These are phyloP conservation scores for Nasonia vitripennis DNA, from an alignment of 1,140 invertebrate species.

Conservation along the genomic window DNA sequence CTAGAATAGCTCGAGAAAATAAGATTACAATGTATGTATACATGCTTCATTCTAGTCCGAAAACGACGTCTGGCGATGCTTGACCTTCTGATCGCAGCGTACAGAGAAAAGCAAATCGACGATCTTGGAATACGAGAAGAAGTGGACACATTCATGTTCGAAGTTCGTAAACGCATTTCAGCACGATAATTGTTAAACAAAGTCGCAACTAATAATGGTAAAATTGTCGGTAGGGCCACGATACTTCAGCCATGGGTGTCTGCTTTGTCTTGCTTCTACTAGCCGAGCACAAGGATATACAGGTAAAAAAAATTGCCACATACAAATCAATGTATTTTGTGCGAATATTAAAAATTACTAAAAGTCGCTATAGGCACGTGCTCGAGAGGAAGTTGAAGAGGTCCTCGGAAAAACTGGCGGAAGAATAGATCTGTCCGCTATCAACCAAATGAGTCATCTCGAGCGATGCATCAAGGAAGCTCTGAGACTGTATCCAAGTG, in stretches of 20 bases:
- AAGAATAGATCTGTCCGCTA: slow-evolving; percentile 23
- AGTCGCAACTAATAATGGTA: neutral
- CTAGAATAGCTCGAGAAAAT: neutral
- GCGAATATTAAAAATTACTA: neutral
- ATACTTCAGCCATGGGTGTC: slow-evolving; percentile 35
- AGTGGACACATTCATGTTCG: slow-evolving; percentile 89
- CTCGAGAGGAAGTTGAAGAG: slow-evolving; percentile 39
- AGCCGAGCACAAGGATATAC: slow-evolving; percentile 32
- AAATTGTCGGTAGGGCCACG: slow-evolving; percentile 31
- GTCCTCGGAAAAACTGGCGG: slow-evolving; percentile 7
- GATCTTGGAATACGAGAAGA: slow-evolving; percentile 76
- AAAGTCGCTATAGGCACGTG: neutral
- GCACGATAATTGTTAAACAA: too few species aligned
- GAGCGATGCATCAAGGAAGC: slow-evolving; percentile 79
- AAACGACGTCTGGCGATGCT: slow-evolving; percentile 79
- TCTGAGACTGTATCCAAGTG: slow-evolving; percentile 77
- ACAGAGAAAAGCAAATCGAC: slow-evolving; percentile 72
- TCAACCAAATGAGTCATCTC: slow-evolving; percentile 67
- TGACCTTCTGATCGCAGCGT: slow-evolving; percentile 81
- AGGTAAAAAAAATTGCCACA: slow-evolving; percentile 8
- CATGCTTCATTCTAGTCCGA: slow-evolving; percentile 10
- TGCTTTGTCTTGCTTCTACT: slow-evolving; percentile 35
- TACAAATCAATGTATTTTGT: neutral
- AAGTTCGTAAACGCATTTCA: slow-evolving; percentile 70
- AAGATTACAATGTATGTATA: neutral